Evolutionary conservation across 2,888 invertebrate species (phyloP), one percentile per base, ranked within the genome.

Genomic region (Andrena minutula): DNA sequence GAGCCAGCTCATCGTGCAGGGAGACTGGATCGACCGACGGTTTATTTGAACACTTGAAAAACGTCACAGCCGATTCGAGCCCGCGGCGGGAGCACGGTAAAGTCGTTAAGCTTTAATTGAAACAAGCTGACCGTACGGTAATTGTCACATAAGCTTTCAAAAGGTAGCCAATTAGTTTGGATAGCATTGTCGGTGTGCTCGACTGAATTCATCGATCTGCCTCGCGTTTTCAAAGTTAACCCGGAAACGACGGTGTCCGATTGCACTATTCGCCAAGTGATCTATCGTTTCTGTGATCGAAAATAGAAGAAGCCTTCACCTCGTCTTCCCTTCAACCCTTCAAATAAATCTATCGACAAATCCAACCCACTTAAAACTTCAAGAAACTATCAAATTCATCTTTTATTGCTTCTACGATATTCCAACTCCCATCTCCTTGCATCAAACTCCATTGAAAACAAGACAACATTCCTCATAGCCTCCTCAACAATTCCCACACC

Each of bases 61-160:
- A 76, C 73, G 69, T 61, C 68, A 60, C 35, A 74, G 80, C 41
- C 60, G 60, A 64, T 20, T 75, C 75, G 72, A 41, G 41, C 41
- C 41, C 69, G 53, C 65, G 51, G 49, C 69, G 80, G 71, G 72
- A 75, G 47, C 65, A 41, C 64, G 66, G 72, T 69, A 75, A 79
- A 79, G 72, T 78, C 73, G 72, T 82, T 70, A 64, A 83, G 75
- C 66, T 81, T 61, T 75, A 82, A 80, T 88, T 65, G 75, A 84
- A 79, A 82, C 82, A 79, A 76, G 61, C 79, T 84, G 80, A 77
- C 81, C 79, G 75, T 85, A 60, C 75, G 71, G 58, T 88, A 88
- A 88, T 88, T 73, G 88, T 76, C 79, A 79, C 60, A 74, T 80
- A 75, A 83, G 65, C 80, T 61, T 73, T 88, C 77, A 79, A 86